Evolutionary conservation across 2,888 invertebrate species (phyloP).

Genomic region (Drosophila glabriapex): DNA sequence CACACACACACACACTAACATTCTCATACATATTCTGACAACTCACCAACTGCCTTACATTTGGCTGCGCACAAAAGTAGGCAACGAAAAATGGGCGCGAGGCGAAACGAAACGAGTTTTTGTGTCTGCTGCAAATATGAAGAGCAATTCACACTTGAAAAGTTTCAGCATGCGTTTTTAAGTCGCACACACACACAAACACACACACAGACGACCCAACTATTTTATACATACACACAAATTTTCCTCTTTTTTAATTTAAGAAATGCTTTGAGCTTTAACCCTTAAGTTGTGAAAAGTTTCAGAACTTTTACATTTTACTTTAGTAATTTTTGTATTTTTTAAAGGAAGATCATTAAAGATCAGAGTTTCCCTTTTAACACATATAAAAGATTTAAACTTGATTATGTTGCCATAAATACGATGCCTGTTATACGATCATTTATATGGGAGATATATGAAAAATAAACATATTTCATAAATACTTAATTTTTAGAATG

Average conservation of each 20-base stretch:
- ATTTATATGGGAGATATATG: conserved; percentile 14
- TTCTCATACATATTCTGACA: conserved; percentile 10
- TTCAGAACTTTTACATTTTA: neutral
- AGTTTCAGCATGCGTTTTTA: conserved; percentile 78
- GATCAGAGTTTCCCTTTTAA: neutral
- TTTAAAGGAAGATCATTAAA: neutral
- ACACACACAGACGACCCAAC: conserved; percentile 41
- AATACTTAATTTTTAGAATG: conserved; percentile 8
- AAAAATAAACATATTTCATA: conserved; percentile 14
- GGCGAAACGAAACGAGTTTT: conserved; percentile 43
- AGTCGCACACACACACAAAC: conserved; percentile 60
- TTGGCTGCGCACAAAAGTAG: conserved; percentile 64
- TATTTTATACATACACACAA: conserved; percentile 48
- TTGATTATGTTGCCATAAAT: conserved; percentile 15
- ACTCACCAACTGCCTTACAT: conserved; percentile 49
- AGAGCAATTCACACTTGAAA: conserved; percentile 81
- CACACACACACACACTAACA: conserved; percentile 8
- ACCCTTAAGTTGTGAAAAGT: conserved; percentile 16
- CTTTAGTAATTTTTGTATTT: neutral
- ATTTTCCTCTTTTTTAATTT: conserved; percentile 23
- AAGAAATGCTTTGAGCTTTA: conserved; percentile 20
- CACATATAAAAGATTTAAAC: conserved; percentile 18
- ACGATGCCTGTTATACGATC: conserved; percentile 12
- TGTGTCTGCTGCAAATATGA: conserved; percentile 71
- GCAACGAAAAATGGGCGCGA: conserved; percentile 48